Conservation (phyloP, 2,797 vertebrate genomes). For the Paedocypris micromegethes region DNA sequence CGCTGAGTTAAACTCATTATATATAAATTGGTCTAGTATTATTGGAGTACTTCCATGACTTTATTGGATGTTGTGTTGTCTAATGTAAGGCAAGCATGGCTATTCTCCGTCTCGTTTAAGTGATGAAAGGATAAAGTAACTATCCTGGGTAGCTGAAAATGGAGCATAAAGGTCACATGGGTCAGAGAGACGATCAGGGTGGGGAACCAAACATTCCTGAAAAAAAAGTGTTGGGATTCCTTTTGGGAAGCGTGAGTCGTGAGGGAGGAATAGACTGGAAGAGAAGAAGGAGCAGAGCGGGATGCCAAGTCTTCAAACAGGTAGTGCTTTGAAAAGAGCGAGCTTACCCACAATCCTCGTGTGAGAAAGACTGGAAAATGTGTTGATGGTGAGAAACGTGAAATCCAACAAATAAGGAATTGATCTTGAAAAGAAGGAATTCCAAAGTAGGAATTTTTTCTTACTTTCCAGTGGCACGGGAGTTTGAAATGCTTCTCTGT, state of each 20-base stretch:
- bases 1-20: no score
- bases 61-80: no score
- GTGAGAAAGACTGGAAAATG: background rate
- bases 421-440: no score
- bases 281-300: slow-evolving; percentile 5
- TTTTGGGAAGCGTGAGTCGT: slow-evolving; percentile 9
- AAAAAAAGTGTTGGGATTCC: slow-evolving; percentile 19
- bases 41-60: no score
- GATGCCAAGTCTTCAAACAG: slow-evolving; percentile 34
- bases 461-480: no score
- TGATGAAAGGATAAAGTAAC: background rate
- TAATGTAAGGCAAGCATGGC: no score
- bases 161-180: slow-evolving; percentile 5
- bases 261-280: slow-evolving; percentile 14
- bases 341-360: slow-evolving; percentile 12
- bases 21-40: no score
- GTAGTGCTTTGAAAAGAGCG: slow-evolving; percentile 20
- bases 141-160: slow-evolving; percentile 4
- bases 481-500: no score
- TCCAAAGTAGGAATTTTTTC: no score
- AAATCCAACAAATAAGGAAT: background rate
- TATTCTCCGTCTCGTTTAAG: no score
- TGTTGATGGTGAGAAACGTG: slow-evolving; percentile 6
- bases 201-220: slow-evolving; percentile 32
- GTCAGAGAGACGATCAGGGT: slow-evolving; percentile 1